Evolutionary conservation across 2,113 vertebrate species (phyloP), one percentile per base, ranked within the genome.

Genomic region (Bambusicola thoracicus): DNA sequence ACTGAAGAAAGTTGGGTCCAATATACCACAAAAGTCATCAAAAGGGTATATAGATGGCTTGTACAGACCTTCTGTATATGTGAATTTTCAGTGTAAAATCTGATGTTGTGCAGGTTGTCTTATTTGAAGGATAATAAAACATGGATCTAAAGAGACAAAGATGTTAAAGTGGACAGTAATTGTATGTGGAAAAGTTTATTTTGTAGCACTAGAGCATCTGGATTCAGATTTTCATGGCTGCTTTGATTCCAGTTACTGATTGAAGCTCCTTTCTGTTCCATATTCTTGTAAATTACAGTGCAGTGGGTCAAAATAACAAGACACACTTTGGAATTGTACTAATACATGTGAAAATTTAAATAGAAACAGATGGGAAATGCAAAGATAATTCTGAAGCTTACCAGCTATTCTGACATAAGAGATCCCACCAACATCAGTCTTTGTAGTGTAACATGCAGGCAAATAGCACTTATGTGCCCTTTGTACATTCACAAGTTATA

Each of bases 251-350:
- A 85, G 32, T 73, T 87, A 89, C 72, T 87, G 85, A 92, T 44
- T 89, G 91, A 95, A 90, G 79, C 34, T 66, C 68, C 59, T 94
- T 74, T 94, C 65, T 89, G 55, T 76, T 82, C 88, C 41, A 56
- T 41, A 88, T 61, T 69, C 56, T 20, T 81, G 81, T 85, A 87
- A 86, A 89, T 76, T 62, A 87, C 74, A 84, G 34, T 87, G 34
- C 93, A 85, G 63, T 93, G 87, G 96, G 93, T 97, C 89, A 96
- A 94, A 94, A 92, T 73, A 90, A 92, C 48, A 95, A 85, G 68
- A 77, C 30, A 88, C n/a, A 44, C 29, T 85, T 66, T 94, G 53
- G 68, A 74, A 80, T 94, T 81, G 72, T 72, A 72, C 72, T 87
- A 95, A 95, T 95, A 90, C 49, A 89, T 86, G 89, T 94, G 89